These are phyloP conservation scores for Aurelia sp. DNA, from an alignment of 30 jellyfish, hydroid and myxozoan genomes.

Conservation along the genomic window DNA sequence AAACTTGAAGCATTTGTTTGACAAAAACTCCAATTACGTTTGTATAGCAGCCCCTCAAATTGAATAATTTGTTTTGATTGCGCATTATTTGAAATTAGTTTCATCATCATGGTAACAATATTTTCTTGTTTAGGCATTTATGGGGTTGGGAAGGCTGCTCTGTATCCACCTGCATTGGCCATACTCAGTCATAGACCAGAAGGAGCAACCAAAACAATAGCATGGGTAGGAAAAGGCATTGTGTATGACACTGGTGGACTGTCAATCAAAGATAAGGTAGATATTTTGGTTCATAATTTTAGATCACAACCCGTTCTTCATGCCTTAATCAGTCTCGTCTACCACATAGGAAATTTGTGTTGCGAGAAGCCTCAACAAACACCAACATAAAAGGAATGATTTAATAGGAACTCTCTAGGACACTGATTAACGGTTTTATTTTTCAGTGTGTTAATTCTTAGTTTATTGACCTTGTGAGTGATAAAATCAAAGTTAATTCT, in stretches of 20 bases:
- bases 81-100: not conserved
- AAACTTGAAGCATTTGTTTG: no score
- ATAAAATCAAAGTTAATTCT: no score
- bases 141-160: conserved; percentile 99
- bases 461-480: no score
- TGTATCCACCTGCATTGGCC: conserved; percentile 91
- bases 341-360: not conserved
- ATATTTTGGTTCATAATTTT: not conserved
- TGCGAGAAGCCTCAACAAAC: no score
- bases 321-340: no score
- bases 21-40: no score
- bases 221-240: conserved; percentile 99
- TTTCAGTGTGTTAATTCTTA: not conserved
- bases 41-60: not conserved
- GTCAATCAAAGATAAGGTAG: conserved; percentile 95
- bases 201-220: conserved; percentile 83
- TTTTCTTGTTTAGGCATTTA: conserved; percentile 70
- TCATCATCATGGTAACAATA: not conserved
- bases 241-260: conserved; percentile 99
- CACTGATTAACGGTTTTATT: not conserved
- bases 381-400: no score
- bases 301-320: no score
- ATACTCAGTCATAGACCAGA: conserved; percentile 81
- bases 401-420: not conserved
- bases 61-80: not conserved